phyloP scores from a whole-genome alignment of 1,140 invertebrate genomes.

The Tenebrio molitor region DNA sequence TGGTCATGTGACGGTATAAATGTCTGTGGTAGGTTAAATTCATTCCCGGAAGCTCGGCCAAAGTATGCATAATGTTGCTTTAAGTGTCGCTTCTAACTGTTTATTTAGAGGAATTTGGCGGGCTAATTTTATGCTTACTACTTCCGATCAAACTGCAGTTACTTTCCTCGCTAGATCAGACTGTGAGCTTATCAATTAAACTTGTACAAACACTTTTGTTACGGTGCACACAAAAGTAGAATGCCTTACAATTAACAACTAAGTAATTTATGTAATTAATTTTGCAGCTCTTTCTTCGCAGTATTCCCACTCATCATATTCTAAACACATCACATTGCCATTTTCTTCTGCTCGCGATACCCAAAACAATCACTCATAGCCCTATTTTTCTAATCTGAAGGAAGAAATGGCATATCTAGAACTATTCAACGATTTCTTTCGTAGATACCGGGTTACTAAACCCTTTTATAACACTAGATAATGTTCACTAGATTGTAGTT shows the following conservation, averaged over 20 bases:
- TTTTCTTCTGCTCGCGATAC: constrained; percentile 4
- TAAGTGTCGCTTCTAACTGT: constrained; percentile 33
- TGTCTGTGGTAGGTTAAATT: not conserved
- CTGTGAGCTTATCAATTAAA: constrained; percentile 20
- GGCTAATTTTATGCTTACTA: constrained; percentile 17
- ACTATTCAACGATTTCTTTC: not conserved
- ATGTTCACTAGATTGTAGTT: constrained; percentile 21
- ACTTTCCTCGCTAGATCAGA: constrained; percentile 16
- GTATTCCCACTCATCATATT: constrained; percentile 17
- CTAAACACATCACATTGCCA: constrained; percentile 27
- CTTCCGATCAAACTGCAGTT: not conserved
- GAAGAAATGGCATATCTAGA: constrained; percentile 35
- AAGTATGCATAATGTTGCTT: constrained; percentile 28
- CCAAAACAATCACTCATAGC: constrained; percentile 21
- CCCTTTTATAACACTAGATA: constrained; percentile 15
- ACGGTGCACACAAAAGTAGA: constrained; percentile 17
- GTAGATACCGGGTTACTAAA: not conserved
- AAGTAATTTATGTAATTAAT: not conserved
- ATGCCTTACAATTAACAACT: not conserved
- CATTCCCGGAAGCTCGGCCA: constrained; percentile 6
- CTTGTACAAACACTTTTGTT: constrained; percentile 18
- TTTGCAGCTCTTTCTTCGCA: constrained; percentile 24
- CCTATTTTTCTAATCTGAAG: constrained; percentile 5
- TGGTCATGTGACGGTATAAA: not conserved
- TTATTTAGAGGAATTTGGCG: constrained; percentile 14